phyloP scores from a whole-genome alignment of 2,113 vertebrate genomes.

The Zingel zingel region DNA sequence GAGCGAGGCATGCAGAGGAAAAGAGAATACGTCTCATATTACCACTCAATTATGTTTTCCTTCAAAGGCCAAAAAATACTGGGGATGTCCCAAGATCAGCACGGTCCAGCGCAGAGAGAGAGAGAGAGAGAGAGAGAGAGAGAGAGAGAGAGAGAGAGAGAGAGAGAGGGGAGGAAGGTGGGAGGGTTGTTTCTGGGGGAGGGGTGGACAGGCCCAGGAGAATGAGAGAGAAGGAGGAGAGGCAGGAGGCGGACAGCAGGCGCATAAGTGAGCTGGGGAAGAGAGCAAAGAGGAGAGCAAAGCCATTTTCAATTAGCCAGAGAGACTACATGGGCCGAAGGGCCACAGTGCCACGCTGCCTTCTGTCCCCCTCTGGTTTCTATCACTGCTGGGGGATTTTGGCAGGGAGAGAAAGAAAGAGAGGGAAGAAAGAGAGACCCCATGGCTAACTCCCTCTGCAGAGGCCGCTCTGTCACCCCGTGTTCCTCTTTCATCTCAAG shows the following conservation, averaged over 20 bases:
- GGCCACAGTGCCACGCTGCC: conserved; percentile 60
- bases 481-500: conserved; percentile 81
- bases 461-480: conserved; percentile 70
- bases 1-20: conserved; percentile 65
- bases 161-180: conserved; percentile 28
- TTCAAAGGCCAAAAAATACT: conserved; percentile 79
- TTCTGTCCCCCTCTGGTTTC: conserved; percentile 79
- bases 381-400: conserved; percentile 70
- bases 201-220: conserved; percentile 5
- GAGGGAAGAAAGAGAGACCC: conserved; percentile 48
- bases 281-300: conserved; percentile 47
- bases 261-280: conserved; percentile 29
- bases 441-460: conserved; percentile 69
- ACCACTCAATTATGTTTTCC: conserved; percentile 79
- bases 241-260: conserved; percentile 32
- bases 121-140: not conserved
- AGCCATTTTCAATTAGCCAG: conserved; percentile 81
- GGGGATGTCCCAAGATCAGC: conserved; percentile 83
- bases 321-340: conserved; percentile 53
- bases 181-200: conserved; percentile 35
- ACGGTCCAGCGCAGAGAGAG: conserved; percentile 48
- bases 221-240: conserved; percentile 28
- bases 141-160: not conserved
- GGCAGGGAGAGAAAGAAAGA: conserved; percentile 42
- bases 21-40: conserved; percentile 73